These are phyloP conservation scores for Neodon shergylaensis DNA, from an alignment of 2,113 vertebrate genomes.

Conservation along the genomic window DNA sequence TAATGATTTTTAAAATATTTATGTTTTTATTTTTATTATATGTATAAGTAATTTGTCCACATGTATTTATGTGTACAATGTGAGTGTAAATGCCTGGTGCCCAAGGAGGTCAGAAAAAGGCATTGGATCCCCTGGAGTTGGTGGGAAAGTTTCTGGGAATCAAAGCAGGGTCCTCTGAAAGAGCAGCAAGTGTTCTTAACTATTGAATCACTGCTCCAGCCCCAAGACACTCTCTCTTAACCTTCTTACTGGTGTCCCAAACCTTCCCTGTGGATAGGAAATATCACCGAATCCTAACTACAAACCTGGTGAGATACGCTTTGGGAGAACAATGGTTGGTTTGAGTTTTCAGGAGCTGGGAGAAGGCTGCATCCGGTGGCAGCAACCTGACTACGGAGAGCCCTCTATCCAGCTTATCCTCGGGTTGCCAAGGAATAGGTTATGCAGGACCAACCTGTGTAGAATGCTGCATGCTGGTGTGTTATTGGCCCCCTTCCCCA, in stretches of 20 bases:
- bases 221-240: background rate
- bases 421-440: slow-evolving; percentile 70
- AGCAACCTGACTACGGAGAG: background rate
- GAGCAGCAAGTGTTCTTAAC: background rate
- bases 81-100: background rate
- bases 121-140: background rate
- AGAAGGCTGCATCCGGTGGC: background rate
- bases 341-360: background rate
- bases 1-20: background rate
- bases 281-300: background rate
- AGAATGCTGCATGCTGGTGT: slow-evolving; percentile 74
- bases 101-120: background rate
- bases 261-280: background rate
- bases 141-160: background rate
- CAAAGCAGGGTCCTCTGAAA: background rate
- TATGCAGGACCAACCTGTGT: slow-evolving; percentile 74
- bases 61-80: too few species aligned
- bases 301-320: background rate
- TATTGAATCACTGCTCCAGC: background rate
- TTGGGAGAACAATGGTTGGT: background rate
- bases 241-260: background rate
- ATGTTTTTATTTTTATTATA: background rate
- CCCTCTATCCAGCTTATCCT: slow-evolving; percentile 63
- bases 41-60: background rate
- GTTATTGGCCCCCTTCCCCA: slow-evolving; percentile 77